These are phyloP conservation scores for Drosophila falleni DNA, from an alignment of 2,888 invertebrate genomes.

Conservation along the genomic window DNA sequence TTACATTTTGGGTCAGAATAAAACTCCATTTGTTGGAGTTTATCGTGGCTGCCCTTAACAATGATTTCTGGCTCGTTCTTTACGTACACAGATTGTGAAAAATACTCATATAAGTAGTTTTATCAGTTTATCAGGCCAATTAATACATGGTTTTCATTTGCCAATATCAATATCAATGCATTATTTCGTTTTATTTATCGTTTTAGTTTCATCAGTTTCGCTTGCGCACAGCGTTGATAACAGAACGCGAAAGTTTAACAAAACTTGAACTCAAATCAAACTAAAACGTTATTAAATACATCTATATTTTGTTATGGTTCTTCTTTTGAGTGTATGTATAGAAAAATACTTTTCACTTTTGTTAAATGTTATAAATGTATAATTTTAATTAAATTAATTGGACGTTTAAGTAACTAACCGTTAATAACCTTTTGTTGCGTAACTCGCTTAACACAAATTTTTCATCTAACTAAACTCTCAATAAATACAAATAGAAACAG, in stretches of 20 bases:
- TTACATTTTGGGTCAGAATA: conserved; percentile 44
- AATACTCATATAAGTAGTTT: conserved; percentile 54
- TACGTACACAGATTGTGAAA: conserved; percentile 57
- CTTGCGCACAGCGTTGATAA: conserved; percentile 78
- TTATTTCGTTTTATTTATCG: conserved; percentile 24
- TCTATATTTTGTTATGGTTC: conserved; percentile 25
- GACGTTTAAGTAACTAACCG: conserved; percentile 85
- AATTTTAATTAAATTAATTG: conserved; percentile 82
- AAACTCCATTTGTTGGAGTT: conserved; percentile 10
- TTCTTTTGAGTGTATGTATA: conserved; percentile 49
- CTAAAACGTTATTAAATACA: conserved; percentile 38
- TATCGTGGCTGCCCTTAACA: conserved; percentile 20
- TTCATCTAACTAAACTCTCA: conserved; percentile 74
- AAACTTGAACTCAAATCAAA: conserved; percentile 55
- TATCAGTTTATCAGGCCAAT: conserved; percentile 55
- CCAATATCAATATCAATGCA: conserved; percentile 42
- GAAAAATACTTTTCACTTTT: conserved; percentile 56
- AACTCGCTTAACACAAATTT: conserved; percentile 57
- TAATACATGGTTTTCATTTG: conserved; percentile 60
- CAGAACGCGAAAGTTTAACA: conserved; percentile 68
- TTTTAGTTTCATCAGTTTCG: conserved; percentile 41
- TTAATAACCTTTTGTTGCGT: conserved; percentile 68
- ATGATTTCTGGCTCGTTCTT: conserved; percentile 27
- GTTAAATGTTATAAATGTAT: conserved; percentile 29
- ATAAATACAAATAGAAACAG: conserved; percentile 77